These are phyloP conservation scores for Otus sunia DNA, from an alignment of 2,113 vertebrate species.

Conservation along the genomic window DNA sequence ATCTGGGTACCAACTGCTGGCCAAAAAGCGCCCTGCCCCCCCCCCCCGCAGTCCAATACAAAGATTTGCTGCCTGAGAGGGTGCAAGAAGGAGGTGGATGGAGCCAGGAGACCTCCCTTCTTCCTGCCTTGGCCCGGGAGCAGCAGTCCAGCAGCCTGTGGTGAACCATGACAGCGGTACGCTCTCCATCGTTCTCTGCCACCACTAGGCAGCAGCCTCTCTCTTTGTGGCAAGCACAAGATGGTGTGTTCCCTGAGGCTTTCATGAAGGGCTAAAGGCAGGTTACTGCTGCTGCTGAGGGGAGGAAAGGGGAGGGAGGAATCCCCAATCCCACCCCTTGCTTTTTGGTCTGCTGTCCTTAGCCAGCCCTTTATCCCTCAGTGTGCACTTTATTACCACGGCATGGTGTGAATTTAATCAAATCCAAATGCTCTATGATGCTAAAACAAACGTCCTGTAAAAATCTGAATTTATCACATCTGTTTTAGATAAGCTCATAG, in stretches of 20 bases:
- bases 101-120: not conserved
- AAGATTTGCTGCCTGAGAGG: not conserved
- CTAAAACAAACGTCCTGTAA: not conserved
- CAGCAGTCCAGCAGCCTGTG: not conserved
- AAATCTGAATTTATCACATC: not conserved
- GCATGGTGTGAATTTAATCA: not conserved
- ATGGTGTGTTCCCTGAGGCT: not conserved
- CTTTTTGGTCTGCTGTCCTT: not conserved
- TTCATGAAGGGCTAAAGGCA: not conserved
- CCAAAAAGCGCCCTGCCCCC: not conserved
- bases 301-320: not conserved
- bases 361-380: not conserved
- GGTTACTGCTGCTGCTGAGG: not conserved
- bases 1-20: not conserved
- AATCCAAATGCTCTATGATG: not conserved
- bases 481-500: not conserved
- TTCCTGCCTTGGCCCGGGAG: not conserved
- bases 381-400: not conserved
- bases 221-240: not conserved
- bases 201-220: conserved; percentile 51
- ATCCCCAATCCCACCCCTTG: not conserved
- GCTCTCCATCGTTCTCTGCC: not conserved
- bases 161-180: accelerated
- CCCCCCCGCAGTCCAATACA: accelerated
- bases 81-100: not conserved